A percentile compares a stretch with the other conserved stretches of the same genome.
phyloP scores from a whole-genome alignment of 2,888 invertebrate genomes.

The Mythimna albipuncta region DNA sequence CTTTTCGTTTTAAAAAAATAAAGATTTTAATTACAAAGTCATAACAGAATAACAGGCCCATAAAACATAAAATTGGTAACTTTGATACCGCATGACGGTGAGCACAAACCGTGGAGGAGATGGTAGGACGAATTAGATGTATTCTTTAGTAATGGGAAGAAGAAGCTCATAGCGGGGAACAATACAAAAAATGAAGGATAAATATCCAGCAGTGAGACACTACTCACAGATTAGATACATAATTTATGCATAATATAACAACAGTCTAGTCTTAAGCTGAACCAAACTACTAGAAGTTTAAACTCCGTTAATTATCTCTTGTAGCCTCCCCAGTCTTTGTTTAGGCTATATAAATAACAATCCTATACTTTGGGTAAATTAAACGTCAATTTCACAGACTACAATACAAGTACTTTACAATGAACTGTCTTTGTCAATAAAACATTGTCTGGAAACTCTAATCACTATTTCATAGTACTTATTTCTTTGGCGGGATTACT shows the following conservation, averaged over 20 bases:
- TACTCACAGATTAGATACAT: too few relatives aligned
- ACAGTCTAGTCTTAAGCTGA: slow-evolving; percentile 12
- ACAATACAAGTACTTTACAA: slow-evolving; percentile 41
- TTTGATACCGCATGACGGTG: too few relatives aligned
- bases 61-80: too few relatives aligned
- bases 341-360: slow-evolving; percentile 33
- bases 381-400: slow-evolving; percentile 30
- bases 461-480: slow-evolving; percentile 31
- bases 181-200: too few relatives aligned
- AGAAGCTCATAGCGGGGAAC: too few relatives aligned
- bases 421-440: slow-evolving; percentile 21
- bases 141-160: too few relatives aligned
- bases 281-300: slow-evolving; percentile 22
- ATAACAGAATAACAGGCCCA: too few relatives aligned
- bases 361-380: slow-evolving; percentile 29
- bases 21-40: slow-evolving; percentile 4
- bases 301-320: slow-evolving; percentile 36
- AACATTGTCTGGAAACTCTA: slow-evolving; percentile 28
- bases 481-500: slow-evolving; percentile 39
- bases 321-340: slow-evolving; percentile 27
- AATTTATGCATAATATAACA: not conserved
- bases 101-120: too few relatives aligned
- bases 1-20: not conserved
- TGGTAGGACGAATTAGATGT: too few relatives aligned
- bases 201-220: not conserved